Evolutionary conservation across 2,888 invertebrate species (phyloP).

Genomic region (Xanthorhoe spadicearia): DNA sequence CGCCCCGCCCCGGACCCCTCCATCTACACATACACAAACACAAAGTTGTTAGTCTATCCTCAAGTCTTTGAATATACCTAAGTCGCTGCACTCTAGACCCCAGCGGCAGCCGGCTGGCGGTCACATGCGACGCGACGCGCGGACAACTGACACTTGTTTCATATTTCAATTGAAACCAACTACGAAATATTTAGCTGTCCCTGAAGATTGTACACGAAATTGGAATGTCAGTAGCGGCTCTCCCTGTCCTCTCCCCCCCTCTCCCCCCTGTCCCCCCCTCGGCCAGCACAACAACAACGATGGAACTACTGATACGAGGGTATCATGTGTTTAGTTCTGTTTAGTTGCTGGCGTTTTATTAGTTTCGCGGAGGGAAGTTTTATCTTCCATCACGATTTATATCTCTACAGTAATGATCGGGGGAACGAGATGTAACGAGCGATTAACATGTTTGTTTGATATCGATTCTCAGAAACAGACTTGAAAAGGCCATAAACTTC

Average conservation of each 20-base stretch:
- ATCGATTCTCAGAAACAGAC: background rate
- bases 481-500: background rate
- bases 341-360: slow-evolving; percentile 14
- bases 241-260: background rate
- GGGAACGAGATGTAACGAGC: slow-evolving; percentile 6
- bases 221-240: slow-evolving; percentile 5
- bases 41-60: background rate
- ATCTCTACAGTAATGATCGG: slow-evolving; percentile 1
- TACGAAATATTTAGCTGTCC: background rate
- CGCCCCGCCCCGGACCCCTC: background rate
- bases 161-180: background rate
- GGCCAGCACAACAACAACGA: background rate
- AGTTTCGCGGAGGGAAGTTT: slow-evolving; percentile 18
- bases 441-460: background rate
- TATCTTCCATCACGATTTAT: slow-evolving; percentile 3
- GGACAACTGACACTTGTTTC: background rate
- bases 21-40: background rate
- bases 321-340: slow-evolving; percentile 14
- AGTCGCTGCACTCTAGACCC: background rate
- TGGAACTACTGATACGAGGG: slow-evolving; percentile 9
- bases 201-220: slow-evolving; percentile 4
- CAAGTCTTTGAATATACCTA: background rate
- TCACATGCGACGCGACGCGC: background rate
- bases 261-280: background rate
- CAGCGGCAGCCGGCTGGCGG: background rate